Evolutionary conservation across 2,113 vertebrate species (phyloP).

Genomic region (Labeo catla): DNA sequence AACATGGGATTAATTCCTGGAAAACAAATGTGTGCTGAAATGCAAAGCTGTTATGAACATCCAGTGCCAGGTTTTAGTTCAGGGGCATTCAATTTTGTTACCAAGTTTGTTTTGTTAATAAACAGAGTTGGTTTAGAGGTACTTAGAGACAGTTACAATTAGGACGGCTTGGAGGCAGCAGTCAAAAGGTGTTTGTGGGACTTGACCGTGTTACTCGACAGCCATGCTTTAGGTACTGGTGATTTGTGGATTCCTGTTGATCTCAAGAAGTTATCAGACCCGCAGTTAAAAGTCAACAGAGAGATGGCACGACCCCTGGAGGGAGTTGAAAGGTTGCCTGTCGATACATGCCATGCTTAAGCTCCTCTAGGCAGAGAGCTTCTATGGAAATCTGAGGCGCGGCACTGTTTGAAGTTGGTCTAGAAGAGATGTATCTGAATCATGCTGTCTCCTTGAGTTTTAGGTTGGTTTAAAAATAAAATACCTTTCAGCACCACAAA

Average conservation of each 20-base stretch:
- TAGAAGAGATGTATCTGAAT: slow-evolving; percentile 12
- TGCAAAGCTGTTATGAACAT: slow-evolving; percentile 32
- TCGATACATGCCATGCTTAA: not conserved
- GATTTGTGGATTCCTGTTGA: slow-evolving; percentile 69
- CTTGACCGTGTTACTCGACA: slow-evolving; percentile 40
- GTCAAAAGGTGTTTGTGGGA: not conserved
- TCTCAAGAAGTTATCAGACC: slow-evolving; percentile 54
- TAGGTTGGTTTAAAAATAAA: not conserved
- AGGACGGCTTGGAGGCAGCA: too few species aligned
- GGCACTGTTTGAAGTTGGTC: not conserved
- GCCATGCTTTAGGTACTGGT: slow-evolving; percentile 53
- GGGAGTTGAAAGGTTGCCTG: slow-evolving; percentile 19
- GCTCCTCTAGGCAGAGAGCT: not conserved
- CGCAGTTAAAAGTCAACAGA: slow-evolving; percentile 52
- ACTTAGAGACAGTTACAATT: not conserved
- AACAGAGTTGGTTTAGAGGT: not conserved
- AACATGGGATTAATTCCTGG: slow-evolving; percentile 16
- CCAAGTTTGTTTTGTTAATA: slow-evolving; percentile 13
- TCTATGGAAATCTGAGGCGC: slow-evolving; percentile 15
- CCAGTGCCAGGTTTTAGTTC: slow-evolving; percentile 23
- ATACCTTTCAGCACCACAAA: not conserved
- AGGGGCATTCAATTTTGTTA: not conserved
- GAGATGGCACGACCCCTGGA: slow-evolving; percentile 36
- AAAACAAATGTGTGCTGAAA: slow-evolving; percentile 6
- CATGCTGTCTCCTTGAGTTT: not conserved